Evolutionary conservation across 2,113 vertebrate species (phyloP).

Genomic region (Heterotis niloticus): DNA sequence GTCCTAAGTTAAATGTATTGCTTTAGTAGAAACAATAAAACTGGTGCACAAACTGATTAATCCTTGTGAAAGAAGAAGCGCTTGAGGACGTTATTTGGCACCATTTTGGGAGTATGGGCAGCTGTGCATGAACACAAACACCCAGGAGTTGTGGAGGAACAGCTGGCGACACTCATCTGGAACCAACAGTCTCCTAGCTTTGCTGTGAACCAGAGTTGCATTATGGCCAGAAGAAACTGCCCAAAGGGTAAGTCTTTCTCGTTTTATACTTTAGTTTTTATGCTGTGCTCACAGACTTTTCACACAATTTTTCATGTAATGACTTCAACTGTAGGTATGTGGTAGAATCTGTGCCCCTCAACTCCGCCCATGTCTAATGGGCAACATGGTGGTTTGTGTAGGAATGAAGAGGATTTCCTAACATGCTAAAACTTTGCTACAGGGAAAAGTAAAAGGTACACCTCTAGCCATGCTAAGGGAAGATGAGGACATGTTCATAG

Average conservation of each 20-base stretch:
- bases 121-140: background rate
- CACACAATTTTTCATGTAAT: background rate
- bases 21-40: background rate
- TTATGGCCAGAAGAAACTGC: constrained; percentile 68
- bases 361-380: too few species aligned
- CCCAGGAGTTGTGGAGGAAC: constrained; percentile 1
- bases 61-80: background rate
- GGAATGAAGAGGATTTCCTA: background rate
- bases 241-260: constrained; percentile 57
- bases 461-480: too few species aligned
- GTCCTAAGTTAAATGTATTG: background rate
- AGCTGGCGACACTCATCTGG: constrained; percentile 6
- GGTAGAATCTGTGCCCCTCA: background rate
- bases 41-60: background rate
- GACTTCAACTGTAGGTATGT: background rate
- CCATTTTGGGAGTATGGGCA: background rate
- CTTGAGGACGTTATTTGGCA: background rate
- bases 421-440: background rate
- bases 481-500: too few species aligned
- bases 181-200: constrained; percentile 1
- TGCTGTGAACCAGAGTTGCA: constrained; percentile 9
- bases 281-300: background rate
- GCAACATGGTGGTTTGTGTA: background rate
- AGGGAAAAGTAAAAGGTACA: background rate
- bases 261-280: background rate